Evolutionary conservation across 2,113 vertebrate genomes (phyloP), one percentile per base, ranked within the genome.

Genomic region (Tupaia tana): DNA sequence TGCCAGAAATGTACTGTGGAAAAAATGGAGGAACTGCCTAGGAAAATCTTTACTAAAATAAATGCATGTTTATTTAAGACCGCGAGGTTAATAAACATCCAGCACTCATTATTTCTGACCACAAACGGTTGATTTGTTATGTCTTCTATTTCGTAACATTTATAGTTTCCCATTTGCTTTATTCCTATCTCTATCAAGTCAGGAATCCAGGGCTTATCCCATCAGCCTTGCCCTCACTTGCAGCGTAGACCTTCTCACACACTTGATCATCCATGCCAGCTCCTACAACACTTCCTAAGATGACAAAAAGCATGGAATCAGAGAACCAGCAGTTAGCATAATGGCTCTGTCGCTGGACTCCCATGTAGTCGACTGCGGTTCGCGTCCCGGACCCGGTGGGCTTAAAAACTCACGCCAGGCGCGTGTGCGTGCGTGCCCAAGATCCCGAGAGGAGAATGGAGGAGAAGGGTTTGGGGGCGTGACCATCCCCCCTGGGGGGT

Each of bases 1-100:
- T 81, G 14, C 34, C 56, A 93, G 52, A 89, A 94, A 56, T 25
- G 4, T 27, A 59, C 6, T 63, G 16, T 82, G 24, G 14, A 3
- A 59, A 90, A 92, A 71, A 18, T 25, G 52, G 19, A 64, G 25
- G 18, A 52, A 67, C 29, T 63, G 5, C 25, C 15, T 77, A 43
- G 19, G n/a, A 77, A 85, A 82, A 27, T 43, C 19, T 70, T 78
- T 73, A 66, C 54, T 78, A 63, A 91, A 89, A 89, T 71, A 91
- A 89, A 63, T 7, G 16, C 61, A 85, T 80, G 75, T 69, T 66
- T 85, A 88, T 58, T 81, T 86, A 91, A 93, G 15, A 6, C 59
- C 12, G 7, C 63, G 10, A 29, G 5, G 6, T 80, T 15, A 75
- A 31, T 43, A 43, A 56, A 52, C 19, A 75, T 52, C 22, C 34